Base-by-base conservation (phyloP, 2,113 vertebrate species). In the Oreochromis spilurus region DNA sequence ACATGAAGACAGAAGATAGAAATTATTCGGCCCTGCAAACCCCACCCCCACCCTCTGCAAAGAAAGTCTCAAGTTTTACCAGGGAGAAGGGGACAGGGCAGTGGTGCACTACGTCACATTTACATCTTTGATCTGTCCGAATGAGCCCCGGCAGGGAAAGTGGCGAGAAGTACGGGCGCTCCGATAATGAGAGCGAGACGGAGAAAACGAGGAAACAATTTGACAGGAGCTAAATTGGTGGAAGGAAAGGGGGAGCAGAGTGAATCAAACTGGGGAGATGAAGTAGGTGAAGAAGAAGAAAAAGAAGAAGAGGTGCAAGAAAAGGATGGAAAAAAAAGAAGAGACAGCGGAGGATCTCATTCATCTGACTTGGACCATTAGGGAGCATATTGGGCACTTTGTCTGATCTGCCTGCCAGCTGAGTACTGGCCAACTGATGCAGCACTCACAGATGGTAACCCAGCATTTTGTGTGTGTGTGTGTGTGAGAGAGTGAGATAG, bases 351-450 rank as follows among this genome's bases (percentile, higher is more conserved):
- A 86, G 88, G 78, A 93, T 94, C 91, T 90, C 92, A 94, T 94
- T 94, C 86, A 88, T 95, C 93, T 93, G 92, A 95, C 93, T 94
- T 87, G 83, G 91, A 88, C 93, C 94, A 96, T 96, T 96, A 96
- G 93, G 87, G 89, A 95, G 94, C 95, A 95, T 95, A 96, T 96
- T 96, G 95, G 95, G 90, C 94, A 94, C 93, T 95, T 96, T 94
- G 95, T 96, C 92, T 95, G 91, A 95, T 95, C 89, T 87, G 90
- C 87, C 93, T 93, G 94, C 94, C 94, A 96, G 95, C 94, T 96
- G 95, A 96, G 89, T 86, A 90, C 83, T 31, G 91, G 94, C 95
- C 95, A 96, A 93, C 82, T 87, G 87, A 92, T 89, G 87, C 92
- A 92, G 92, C 91, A 87, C 84, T 87, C 91, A 72, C 95, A 95